Base-by-base conservation (phyloP, 1,140 invertebrate genomes). In the Macrobrachium nipponense region DNA sequence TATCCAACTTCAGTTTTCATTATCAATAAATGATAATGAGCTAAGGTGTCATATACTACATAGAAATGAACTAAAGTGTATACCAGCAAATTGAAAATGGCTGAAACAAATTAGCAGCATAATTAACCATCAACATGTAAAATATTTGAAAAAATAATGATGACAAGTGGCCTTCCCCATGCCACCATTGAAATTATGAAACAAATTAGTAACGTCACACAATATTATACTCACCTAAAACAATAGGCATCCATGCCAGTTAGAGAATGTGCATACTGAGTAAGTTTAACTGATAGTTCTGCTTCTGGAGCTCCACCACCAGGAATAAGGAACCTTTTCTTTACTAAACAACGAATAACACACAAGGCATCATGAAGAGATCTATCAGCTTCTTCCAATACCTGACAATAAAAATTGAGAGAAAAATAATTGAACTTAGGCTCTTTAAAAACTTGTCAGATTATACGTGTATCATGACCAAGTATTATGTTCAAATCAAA, bases 331-430 rank as follows among this genome's bases (percentile, higher is more conserved):
- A 89, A 94, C 93, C 92, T 95, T 79, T 98, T 95, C 89, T 98
- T 98, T 0, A 99, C 98, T 78, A 99, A 93, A 92, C 98, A 99
- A 89, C 98, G 94, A 90, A 99, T 96, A 17, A 99, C 98, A 92
- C 98, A 99, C 7, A 99, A 93, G 17, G 99, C 98, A 92, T 99
- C 99, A 91, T 99, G 99, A 59, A 99, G 92, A 7, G 98, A 99
- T 89, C 99, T 93, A 70, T 94, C 94, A 81, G 93, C 93, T 90
- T 94, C 94, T 86, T 94, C 94, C 43, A 94, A 87, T 78, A 89
- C 89, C 88, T 89, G 23, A 15, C 60, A 80, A 44, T 17, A 15
- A 23, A 17, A 36, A 20, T 68, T n/a, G 18, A 58, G 23, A 64
- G 11, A 64, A 80, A 75, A 15, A 60, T 59, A 15, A n/a, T n/a